Evolutionary conservation across 2,113 vertebrate species (phyloP).

Genomic region (Hucho hucho): DNA sequence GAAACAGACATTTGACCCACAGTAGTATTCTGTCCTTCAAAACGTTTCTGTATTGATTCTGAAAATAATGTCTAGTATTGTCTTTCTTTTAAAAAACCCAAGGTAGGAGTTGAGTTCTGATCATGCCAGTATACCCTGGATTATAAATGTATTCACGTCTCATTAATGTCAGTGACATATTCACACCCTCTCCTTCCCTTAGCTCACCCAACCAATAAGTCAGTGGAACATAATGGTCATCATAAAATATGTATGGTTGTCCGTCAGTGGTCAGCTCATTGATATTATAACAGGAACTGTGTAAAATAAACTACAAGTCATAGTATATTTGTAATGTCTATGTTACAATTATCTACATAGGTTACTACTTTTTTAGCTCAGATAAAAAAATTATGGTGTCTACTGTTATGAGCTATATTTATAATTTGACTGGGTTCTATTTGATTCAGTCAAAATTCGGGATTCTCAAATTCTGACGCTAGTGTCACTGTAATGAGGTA

Average conservation of each 20-base stretch:
- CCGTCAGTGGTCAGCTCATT: constrained; percentile 42
- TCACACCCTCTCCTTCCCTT: constrained; percentile 33
- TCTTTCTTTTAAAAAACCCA: not conserved
- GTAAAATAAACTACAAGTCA: constrained; percentile 43
- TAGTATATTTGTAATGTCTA: constrained; percentile 17
- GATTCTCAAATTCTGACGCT: not conserved
- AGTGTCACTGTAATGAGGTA: not conserved
- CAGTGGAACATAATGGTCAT: constrained; percentile 33
- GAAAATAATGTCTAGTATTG: not conserved
- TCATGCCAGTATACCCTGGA: constrained; percentile 3
- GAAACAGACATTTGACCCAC: constrained; percentile 60
- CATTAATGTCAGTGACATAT: constrained; percentile 36
- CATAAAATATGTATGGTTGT: constrained; percentile 43
- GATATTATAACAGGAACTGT: constrained; percentile 20
- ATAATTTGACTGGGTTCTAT: not conserved
- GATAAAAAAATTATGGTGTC: not conserved
- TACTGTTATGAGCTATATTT: not conserved
- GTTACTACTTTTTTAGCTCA: not conserved
- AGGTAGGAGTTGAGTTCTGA: constrained; percentile 31
- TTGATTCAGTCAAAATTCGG: not conserved
- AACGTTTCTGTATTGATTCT: constrained; percentile 17
- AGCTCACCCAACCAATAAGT: constrained; percentile 34
- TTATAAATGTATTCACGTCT: constrained; percentile 38
- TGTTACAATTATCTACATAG: not conserved
- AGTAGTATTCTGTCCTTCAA: constrained; percentile 47